A percentile compares a stretch with the other conserved stretches of the same genome.
phyloP scores from a whole-genome alignment of 2,888 invertebrate species.

The Eupithecia dodoneata region DNA sequence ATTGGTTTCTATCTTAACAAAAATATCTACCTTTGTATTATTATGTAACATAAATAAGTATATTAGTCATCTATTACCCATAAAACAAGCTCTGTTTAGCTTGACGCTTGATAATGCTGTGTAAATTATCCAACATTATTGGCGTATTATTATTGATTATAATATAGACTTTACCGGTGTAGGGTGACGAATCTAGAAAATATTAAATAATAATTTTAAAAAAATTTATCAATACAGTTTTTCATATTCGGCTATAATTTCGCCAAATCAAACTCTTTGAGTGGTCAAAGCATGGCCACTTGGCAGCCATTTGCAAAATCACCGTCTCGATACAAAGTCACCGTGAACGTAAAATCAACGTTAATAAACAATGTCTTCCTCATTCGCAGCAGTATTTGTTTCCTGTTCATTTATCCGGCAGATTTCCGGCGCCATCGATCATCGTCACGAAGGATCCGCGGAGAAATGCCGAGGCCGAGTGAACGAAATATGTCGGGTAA shows the following conservation, averaged over 20 bases:
- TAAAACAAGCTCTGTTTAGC: too few species aligned
- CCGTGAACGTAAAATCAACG: not conserved
- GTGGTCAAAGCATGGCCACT: not conserved
- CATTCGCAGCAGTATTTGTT: constrained; percentile 11
- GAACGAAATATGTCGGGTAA: not conserved
- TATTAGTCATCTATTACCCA: too few species aligned
- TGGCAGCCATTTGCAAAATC: not conserved
- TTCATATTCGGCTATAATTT: not conserved
- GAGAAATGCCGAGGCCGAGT: not conserved
- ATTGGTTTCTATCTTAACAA: too few species aligned
- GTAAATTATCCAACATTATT: too few species aligned
- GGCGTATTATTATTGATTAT: too few species aligned
- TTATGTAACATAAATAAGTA: too few species aligned
- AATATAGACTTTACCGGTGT: too few species aligned
- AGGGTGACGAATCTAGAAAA: too few species aligned
- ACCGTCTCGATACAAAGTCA: not conserved
- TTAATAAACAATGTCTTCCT: constrained; percentile 12
- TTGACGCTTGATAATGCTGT: too few species aligned
- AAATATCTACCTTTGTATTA: too few species aligned
- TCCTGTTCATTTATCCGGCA: constrained; percentile 19
- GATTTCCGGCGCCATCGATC: constrained; percentile 58
- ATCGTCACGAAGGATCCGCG: constrained; percentile 46
- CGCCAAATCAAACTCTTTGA: not conserved
- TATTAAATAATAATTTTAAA: too few species aligned
- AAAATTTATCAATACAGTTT: too few species aligned